Conservation (phyloP, 2,888 invertebrate genomes). For the Tyria jacobaeae region DNA sequence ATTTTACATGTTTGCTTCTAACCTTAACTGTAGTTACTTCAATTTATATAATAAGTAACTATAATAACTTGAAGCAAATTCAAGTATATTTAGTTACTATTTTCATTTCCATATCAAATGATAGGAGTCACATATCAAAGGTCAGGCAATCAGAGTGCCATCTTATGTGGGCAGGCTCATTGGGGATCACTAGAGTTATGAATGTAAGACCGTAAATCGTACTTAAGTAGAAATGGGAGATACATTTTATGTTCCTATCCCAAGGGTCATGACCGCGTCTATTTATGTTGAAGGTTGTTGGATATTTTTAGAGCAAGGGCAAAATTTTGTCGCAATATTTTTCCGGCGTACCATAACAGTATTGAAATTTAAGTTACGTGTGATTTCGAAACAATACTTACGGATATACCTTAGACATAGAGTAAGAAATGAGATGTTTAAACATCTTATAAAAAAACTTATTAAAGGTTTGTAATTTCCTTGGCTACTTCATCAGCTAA, state of each 20-base stretch:
- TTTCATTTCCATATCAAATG: not conserved
- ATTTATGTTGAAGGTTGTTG: slow-evolving; percentile 33
- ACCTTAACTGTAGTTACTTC: not conserved
- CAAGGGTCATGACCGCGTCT: slow-evolving; percentile 27
- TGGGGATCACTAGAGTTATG: slow-evolving; percentile 23
- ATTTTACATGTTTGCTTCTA: not conserved
- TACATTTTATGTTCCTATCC: slow-evolving; percentile 27
- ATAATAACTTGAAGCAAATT: not conserved
- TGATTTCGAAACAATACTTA: not conserved
- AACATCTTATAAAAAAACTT: no score
- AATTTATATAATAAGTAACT: not conserved
- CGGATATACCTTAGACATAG: not conserved
- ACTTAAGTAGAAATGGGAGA: slow-evolving; percentile 20
- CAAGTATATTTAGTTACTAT: not conserved
- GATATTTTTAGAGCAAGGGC: slow-evolving; percentile 41
- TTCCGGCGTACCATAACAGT: slow-evolving; percentile 6
- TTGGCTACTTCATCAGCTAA: no score
- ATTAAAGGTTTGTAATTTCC: no score
- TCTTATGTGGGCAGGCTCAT: slow-evolving; percentile 32
- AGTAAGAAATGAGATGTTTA: not conserved
- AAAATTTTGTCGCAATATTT: slow-evolving; percentile 30
- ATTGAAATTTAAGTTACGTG: not conserved
- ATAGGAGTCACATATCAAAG: slow-evolving; percentile 24
- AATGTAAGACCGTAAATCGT: slow-evolving; percentile 13
- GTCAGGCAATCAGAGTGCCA: slow-evolving; percentile 28